Percentiles rank a stretch among this genome's conserved stretches.
Conservation (phyloP, 2,797 vertebrate species). For the Sebastes melanostomus region DNA sequence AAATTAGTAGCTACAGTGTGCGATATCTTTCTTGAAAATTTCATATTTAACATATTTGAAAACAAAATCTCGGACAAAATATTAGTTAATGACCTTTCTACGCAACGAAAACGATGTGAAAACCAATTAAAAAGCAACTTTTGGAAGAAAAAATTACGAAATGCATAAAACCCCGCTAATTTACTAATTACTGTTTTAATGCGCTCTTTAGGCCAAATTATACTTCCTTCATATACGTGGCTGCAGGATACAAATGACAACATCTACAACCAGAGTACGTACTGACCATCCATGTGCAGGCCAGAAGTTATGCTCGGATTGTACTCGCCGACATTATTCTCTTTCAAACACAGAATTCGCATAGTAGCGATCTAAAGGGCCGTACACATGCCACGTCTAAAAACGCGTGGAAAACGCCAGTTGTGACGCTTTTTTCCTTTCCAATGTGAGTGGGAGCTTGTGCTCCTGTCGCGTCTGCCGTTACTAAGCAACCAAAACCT, state of each 20-base stretch:
- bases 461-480: too few species aligned
- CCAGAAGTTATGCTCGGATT: not conserved
- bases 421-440: too few species aligned
- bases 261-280: not conserved
- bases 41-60: not conserved
- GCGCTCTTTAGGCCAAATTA: not conserved
- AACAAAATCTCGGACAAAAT: not conserved
- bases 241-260: not conserved
- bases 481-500: too few species aligned
- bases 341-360: not conserved
- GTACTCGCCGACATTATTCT: not conserved
- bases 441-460: too few species aligned
- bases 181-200: not conserved
- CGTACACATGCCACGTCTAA: too few species aligned
- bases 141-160: not conserved
- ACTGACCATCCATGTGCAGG: not conserved
- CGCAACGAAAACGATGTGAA: not conserved
- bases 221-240: not conserved
- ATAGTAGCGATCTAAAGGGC: too few species aligned
- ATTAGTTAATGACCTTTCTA: too few species aligned
- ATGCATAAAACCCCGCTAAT: not conserved
- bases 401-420: too few species aligned
- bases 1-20: not conserved
- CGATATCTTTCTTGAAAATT: not conserved
- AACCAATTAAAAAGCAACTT: not conserved